Evolutionary conservation across 2,797 vertebrate genomes (phyloP), one percentile per base, ranked within the genome.

Genomic region (Hoplostethus mediterraneus): DNA sequence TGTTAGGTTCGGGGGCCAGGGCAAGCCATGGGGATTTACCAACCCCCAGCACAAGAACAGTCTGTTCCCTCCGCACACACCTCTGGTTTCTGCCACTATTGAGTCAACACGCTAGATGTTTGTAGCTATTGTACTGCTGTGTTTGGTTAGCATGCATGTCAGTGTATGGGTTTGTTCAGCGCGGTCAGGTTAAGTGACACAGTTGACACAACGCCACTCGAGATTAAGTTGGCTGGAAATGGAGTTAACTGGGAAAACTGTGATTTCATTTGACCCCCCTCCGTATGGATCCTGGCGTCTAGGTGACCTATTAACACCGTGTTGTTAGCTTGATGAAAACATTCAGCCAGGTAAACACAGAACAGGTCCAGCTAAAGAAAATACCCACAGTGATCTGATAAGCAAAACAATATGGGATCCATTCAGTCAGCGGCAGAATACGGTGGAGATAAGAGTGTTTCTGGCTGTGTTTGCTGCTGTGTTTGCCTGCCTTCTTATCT

Each of bases 41-140:
- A 88, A 92, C 57, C 63, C 75, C 28, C 42, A 63, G 61, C 79
- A 89, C 83, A 90, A 83, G 87, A 88, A 92, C 88, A 89, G 88
- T 82, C 77, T 94, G 94, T 94, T 93, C 92, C 87, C 73, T 83
- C 69, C 79, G 60, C 58, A 77, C 80, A 88, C 91, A 89, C 89
- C 87, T 92, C 82, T 77, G 73, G 80, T 89, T 90, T 92, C 63
- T 82, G 81, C 61, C 83, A 64, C 71, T 91, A 90, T 87, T 93
- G 89, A 93, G 86, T 94, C 83, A 93, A 73, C 86, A 74, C 73
- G 71, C 47, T 13, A 70, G 58, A 67, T 82, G 85, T 83, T 88
- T 91, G 82, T 89, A 81, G 87, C 81, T 74, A 84, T 93, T 94
- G 91, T 93, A 69, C 77, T 16, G 56, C 72, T 73, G 56, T 92